Evolutionary conservation across 2,888 invertebrate species (phyloP), one percentile per base, ranked within the genome.

Genomic region (Neuroscelio doddi): DNA sequence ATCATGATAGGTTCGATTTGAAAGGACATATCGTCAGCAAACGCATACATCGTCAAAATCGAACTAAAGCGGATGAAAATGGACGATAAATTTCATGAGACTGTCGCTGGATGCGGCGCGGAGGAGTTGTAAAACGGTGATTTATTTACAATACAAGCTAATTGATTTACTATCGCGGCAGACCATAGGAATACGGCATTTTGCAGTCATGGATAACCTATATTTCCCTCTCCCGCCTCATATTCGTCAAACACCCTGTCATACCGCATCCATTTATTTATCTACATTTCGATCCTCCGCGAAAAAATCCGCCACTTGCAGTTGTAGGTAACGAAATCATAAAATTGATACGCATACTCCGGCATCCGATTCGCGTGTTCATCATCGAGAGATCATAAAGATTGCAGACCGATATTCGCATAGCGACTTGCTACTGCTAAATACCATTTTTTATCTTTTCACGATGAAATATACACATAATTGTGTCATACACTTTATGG

Each of bases 121-220:
- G 74, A 68, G 66, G 74, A 77, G 79, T 78, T 82, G 82, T 82
- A 82, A 83, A 83, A 80, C 77, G 76, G 78, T 82, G 83, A 83
- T 82, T 83, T 83, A 83, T 83, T 81, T 81, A 80, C 82, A 81
- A 79, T 78, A 74, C 79, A 57, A 77, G 76, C 78, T 83, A 83
- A 83, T 83, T 83, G 82, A 83, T 83, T 83, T 83, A 83, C 80
- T 79, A 80, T 80, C 77, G 71, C 67, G 67, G 69, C 72, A 68
- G 69, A 57, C 63, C 64, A 62, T 63, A 58, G 71, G 55, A 68
- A 68, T 70, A 68, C 66, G 73, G 68, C 71, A 55, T 67, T 71
- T 64, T 52, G 56, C 73, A 70, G 72, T 71, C 73, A 71, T 65
- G 69, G 56, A 55, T 66, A 61, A 64, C 68, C 65, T 59, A 64